These are phyloP conservation scores for Falco biarmicus DNA, from an alignment of 2,797 vertebrate genomes.

Conservation along the genomic window DNA sequence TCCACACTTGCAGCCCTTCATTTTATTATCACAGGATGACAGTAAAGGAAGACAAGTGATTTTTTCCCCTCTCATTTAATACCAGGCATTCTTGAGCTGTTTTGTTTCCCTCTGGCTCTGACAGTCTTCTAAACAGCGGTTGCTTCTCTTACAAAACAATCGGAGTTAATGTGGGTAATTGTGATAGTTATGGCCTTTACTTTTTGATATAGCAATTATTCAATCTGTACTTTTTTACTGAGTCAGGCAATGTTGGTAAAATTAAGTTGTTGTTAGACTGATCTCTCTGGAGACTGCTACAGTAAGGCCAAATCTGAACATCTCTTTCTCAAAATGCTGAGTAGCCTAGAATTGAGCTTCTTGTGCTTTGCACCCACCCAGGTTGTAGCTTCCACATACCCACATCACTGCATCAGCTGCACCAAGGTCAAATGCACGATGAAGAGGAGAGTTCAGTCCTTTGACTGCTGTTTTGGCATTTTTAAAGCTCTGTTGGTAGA, in stretches of 20 bases:
- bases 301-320: not conserved
- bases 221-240: conserved; percentile 48
- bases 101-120: conserved; percentile 63
- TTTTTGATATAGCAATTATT: conserved; percentile 64
- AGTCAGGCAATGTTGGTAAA: conserved; percentile 25
- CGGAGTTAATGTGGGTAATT: conserved; percentile 66
- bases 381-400: not conserved
- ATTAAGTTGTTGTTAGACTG: not conserved
- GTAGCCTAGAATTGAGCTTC: not conserved
- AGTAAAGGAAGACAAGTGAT: conserved; percentile 14
- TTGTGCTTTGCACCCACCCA: not conserved
- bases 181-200: conserved; percentile 57
- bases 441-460: not conserved
- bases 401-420: not conserved
- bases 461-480: not conserved
- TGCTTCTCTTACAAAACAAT: conserved; percentile 57
- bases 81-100: conserved; percentile 28
- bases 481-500: not conserved
- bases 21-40: conserved; percentile 5
- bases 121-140: conserved; percentile 61
- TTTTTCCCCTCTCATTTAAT: conserved; percentile 18
- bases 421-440: rapidly evolving
- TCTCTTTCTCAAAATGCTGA: not conserved
- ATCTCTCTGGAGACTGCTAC: not conserved
- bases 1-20: conserved; percentile 15